Evolutionary conservation across 2,888 invertebrate species (phyloP).

Genomic region (Invenusta paracnida): DNA sequence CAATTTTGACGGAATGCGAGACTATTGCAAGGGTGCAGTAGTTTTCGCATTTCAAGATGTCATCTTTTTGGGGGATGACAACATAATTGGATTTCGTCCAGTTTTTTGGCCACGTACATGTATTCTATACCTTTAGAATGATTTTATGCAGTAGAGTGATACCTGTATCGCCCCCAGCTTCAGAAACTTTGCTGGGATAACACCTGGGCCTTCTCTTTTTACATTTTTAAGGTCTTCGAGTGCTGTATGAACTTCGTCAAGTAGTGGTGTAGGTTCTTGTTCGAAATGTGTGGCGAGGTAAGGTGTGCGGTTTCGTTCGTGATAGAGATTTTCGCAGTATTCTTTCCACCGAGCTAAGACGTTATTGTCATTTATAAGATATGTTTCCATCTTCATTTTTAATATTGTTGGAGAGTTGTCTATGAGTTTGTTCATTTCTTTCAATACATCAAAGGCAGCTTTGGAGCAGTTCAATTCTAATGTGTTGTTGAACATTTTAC

Average conservation of each 20-base stretch:
- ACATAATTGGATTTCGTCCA: neutral
- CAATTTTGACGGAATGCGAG: neutral
- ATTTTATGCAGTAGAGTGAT: neutral
- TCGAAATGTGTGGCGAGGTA: neutral
- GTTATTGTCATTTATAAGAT: neutral
- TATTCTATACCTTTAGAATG: neutral
- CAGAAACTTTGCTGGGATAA: neutral
- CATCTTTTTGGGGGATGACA: constrained; percentile 3
- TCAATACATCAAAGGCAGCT: neutral
- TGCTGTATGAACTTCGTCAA: neutral
- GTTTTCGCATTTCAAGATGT: constrained; percentile 8
- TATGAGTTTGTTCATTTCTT: neutral
- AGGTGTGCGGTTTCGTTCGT: neutral
- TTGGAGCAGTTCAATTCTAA: neutral
- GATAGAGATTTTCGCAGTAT: neutral
- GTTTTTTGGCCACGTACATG: neutral
- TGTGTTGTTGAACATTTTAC: neutral
- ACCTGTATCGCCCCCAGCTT: neutral
- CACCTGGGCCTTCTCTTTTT: neutral
- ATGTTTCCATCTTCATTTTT: neutral
- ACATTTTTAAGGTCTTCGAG: neutral
- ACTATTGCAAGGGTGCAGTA: neutral
- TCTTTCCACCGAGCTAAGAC: neutral
- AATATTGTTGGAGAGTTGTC: neutral
- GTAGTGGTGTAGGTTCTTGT: neutral